phyloP scores from a whole-genome alignment of 2,113 vertebrate genomes.

The Heliornis fulica region DNA sequence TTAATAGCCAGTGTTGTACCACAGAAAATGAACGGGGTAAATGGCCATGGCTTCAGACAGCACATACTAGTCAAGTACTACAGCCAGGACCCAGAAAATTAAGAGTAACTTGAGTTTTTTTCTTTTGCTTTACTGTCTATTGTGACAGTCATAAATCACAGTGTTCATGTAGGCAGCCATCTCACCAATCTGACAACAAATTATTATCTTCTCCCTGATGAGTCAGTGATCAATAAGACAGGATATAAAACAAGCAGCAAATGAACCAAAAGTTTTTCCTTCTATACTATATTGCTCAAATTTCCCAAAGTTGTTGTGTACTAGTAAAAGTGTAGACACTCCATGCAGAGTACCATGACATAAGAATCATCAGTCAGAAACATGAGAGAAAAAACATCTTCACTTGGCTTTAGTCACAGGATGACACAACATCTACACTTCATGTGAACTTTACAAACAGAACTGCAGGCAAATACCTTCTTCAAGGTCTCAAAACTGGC shows the following conservation, averaged over 20 bases:
- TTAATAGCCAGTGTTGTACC: fast-evolving
- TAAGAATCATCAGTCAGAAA: neutral
- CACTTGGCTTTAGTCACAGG: neutral
- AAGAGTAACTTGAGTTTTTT: neutral
- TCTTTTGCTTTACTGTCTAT: neutral
- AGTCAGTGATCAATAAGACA: neutral
- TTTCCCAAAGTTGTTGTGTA: neutral
- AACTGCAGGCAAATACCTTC: neutral
- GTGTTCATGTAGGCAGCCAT: neutral
- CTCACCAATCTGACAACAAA: neutral
- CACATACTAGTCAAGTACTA: neutral
- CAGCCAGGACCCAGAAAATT: neutral
- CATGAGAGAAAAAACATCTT: fast-evolving
- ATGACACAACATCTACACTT: neutral
- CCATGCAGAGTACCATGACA: neutral
- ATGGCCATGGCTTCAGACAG: neutral
- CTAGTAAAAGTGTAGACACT: neutral
- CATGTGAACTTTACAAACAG: neutral
- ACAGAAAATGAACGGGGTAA: fast-evolving
- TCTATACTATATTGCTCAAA: neutral
- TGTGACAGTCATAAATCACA: neutral
- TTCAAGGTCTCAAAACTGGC: neutral
- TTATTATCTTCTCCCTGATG: neutral
- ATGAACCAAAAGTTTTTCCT: neutral
- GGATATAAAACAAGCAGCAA: neutral